Evolutionary conservation across 2,113 vertebrate species (phyloP), one percentile per base, ranked within the genome.

Genomic region (Lepus timidus): DNA sequence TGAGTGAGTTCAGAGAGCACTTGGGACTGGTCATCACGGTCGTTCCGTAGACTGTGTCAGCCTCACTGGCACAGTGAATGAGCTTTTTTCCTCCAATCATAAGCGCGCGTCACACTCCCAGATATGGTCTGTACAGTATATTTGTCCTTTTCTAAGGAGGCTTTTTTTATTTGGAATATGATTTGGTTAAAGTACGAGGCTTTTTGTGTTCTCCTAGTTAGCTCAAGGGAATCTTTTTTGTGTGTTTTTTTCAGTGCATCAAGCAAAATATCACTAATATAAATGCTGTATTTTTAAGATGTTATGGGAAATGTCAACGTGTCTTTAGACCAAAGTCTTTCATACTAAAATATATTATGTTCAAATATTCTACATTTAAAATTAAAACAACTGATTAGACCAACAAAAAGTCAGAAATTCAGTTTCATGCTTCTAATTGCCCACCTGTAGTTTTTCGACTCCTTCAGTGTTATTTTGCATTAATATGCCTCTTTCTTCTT

Each of bases 331-430:
- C 19, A 88, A 78, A 84, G 1, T 84, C 3, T 23, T 17, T 36
- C 0, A 9, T 65, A 75, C 22, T 73, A 61, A 65, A 65, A 67
- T 71, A 85, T 49, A 85, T 3, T 29, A 1, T 85, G 44, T 67
- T 73, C 3, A 71, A 79, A 80, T 44, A 87, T 79, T 83, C 23
- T 75, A 64, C 84, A 87, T 90, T 68, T 86, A 84, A 95, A 80
- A 74, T 79, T 29, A 67, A 89, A 84, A 51, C 2, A 83, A 19
- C 91, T 85, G 22, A 85, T 84, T 90, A 33, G 55, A 78, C 75
- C 62, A 49, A 81, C 6, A 67, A 83, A 16, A 74, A 52, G 27
- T 61, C 33, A 94, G 14, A 88, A 64, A 70, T 88, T 71, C 20
- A 55, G 17, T 16, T 90, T 51, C 74, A 8, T 68, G 6, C 19